Evolutionary conservation across 2,113 vertebrate species (phyloP), one percentile per base, ranked within the genome.

Genomic region (Athene cunicularia): DNA sequence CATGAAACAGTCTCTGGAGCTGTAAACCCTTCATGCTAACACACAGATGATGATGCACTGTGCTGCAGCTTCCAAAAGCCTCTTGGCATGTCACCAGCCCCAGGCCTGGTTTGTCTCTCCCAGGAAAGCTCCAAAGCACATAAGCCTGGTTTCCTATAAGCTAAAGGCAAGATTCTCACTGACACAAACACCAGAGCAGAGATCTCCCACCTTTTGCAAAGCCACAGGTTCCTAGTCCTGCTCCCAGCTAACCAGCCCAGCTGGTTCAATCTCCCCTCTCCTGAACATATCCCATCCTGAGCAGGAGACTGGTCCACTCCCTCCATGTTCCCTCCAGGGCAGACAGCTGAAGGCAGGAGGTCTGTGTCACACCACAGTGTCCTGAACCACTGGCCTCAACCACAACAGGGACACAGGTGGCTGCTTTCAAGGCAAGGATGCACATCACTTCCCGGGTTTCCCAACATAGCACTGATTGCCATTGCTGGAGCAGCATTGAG

Each of bases 41-140:
- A 0, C 71, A n/a, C 4, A 0, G 24, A 45, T 63, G 59, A 35
- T 41, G 50, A 83, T 0, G 0, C n/a, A 12, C 33, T 26, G 8
- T 32, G 37, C 37, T 63, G 59, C 28, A 77, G 59, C 28, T 74
- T 58, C 41, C 32, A 41, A 63, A 76, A 82, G 30, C 49, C n/a
- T 86, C 30, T 4, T 75, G 56, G 60, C 35, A 24, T 11, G 12
- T 45, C 45, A 45, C 47, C 67, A 91, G 22, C 23, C 12, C 47
- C 10, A 7, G 13, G 39, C 35, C 33, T 86, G 13, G 21, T 55
- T 67, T 43, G 19, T 39, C 56, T 19, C 8, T 72, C 66, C 52
- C 74, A 67, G 76, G 26, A 71, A 60, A 72, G 64, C 43, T 68
- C 77, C 20, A 32, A 91, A 58, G 33, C 35, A 93, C 35, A 43